These are phyloP conservation scores for Tachysurus vachellii DNA, from an alignment of 2,113 vertebrate genomes.

Conservation along the genomic window DNA sequence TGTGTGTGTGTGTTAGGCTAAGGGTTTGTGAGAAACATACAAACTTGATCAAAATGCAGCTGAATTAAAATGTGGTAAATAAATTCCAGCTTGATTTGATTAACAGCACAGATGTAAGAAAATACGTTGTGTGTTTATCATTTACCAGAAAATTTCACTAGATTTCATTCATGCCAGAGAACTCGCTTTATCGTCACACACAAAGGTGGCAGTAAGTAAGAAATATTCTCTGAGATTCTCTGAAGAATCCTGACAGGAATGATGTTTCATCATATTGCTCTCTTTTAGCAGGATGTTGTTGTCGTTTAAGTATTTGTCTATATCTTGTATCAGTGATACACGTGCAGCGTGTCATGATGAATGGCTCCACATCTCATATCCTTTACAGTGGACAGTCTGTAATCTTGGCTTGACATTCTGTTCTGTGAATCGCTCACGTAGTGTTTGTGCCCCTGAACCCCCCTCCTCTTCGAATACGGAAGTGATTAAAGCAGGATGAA, in stretches of 20 bases:
- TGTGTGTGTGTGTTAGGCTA: background rate
- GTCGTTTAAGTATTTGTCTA: background rate
- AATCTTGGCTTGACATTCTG: background rate
- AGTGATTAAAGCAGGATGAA: background rate
- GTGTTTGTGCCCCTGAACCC: background rate
- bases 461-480: background rate
- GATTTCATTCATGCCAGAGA: background rate
- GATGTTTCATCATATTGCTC: background rate
- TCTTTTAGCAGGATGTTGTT: background rate
- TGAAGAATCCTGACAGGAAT: background rate
- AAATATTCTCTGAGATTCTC: background rate
- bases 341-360: background rate
- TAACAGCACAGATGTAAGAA: background rate
- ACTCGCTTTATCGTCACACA: background rate
- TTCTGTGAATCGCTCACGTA: background rate
- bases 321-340: background rate
- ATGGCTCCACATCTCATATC: background rate
- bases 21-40: background rate
- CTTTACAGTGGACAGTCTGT: background rate
- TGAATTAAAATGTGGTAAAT: background rate
- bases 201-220: background rate
- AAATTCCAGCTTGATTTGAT: background rate
- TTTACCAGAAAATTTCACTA: background rate
- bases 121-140: background rate
- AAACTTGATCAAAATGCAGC: background rate